Evolutionary conservation across 2,797 vertebrate species (phyloP).

Genomic region (Silurus aristotelis): DNA sequence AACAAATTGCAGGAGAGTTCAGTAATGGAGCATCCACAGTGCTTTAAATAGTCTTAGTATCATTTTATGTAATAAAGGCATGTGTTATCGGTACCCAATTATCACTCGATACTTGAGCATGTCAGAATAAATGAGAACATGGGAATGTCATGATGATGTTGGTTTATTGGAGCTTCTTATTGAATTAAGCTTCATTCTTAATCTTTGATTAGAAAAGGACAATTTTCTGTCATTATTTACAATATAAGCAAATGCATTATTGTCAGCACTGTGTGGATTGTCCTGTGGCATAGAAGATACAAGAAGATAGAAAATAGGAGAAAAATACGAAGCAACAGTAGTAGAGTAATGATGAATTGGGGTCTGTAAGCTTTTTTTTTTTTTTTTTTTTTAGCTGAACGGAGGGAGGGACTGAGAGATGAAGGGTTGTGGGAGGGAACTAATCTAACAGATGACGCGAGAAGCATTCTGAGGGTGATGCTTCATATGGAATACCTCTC

Average conservation of each 20-base stretch:
- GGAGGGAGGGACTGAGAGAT: constrained; percentile 38
- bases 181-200: not conserved
- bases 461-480: constrained; percentile 69
- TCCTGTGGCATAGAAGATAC: constrained; percentile 5
- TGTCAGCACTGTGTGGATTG: not conserved
- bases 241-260: not conserved
- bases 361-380: constrained; percentile 58
- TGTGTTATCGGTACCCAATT: not conserved
- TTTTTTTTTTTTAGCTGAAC: constrained; percentile 64
- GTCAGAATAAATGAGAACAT: constrained; percentile 2
- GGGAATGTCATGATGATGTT: not conserved
- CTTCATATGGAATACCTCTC: constrained; percentile 64
- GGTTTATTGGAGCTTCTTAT: not conserved
- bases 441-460: constrained; percentile 72
- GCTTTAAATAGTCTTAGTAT: not conserved
- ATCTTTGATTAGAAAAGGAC: not conserved
- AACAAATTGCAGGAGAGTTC: too few relatives aligned
- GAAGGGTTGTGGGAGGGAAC: constrained; percentile 62
- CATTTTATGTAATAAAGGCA: too few relatives aligned
- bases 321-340: not conserved
- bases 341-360: constrained; percentile 43
- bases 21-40: not conserved
- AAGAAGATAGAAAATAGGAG: not conserved
- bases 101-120: not conserved
- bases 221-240: not conserved